Evolutionary conservation across 1,140 invertebrate genomes (phyloP), one percentile per base, ranked within the genome.

Genomic region (Bombus superbus): DNA sequence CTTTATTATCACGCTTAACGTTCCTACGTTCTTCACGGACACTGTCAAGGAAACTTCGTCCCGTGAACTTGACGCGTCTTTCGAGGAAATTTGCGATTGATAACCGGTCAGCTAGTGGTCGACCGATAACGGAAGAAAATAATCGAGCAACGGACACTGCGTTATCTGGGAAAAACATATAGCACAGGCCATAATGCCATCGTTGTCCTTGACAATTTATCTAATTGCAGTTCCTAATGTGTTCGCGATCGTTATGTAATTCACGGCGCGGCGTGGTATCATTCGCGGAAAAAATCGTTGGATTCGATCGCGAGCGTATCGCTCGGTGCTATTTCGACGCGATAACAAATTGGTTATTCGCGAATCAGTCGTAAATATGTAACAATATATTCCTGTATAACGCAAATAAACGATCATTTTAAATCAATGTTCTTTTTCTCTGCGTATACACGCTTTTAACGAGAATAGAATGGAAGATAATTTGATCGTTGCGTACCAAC

Each of bases 31-130:
- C 10, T 59, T 59, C 57, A 3, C 35, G 6, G 25, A 62, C 15
- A 3, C 0, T 18, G 5, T 22, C 18, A 22, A 53, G 18, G 5
- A 53, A 22, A 18, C 18, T 47, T 47, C 15, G 5, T 53, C 8
- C 8, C 15, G 47, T 57, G 64, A 83, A 78, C 82, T 83, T 78
- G 74, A 78, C 47, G 22, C 75, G n/a, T 18, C 25, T 76, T 64
- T 64, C 57, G 13, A 35, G 35, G 25, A 66, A 47, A 47, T 66
- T 83, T 42, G 32, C 18, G 28, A 3, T 9, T 9, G 47, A 69
- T 83, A 42, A 77, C 3, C 6, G 3, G 6, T n/a, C 64, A 1
- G 13, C 15, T 59, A 53, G 35, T 47, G 47, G 74, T 59, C 47
- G 42, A 2, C 18, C 44, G 82, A 84, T 84, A 84, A 68, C 5